Evolutionary conservation across 2,888 invertebrate genomes (phyloP).

Genomic region (Mesodorylaimus sp.): DNA sequence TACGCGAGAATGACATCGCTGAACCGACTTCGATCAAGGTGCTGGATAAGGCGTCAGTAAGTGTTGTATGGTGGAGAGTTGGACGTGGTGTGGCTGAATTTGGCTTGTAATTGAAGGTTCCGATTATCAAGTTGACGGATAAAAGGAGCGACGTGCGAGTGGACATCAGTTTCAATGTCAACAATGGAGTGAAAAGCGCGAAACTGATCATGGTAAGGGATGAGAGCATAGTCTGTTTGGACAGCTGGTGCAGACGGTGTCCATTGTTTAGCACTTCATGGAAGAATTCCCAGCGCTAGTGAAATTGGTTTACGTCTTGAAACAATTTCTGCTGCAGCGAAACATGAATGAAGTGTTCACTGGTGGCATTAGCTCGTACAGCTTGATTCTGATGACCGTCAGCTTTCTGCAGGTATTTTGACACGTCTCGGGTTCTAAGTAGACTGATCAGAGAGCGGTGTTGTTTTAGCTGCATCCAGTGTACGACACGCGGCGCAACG

Average conservation of each 20-base stretch:
- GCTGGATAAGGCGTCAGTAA: slow-evolving; percentile 79
- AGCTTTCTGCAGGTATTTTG: slow-evolving; percentile 61
- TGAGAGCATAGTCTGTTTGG: neutral
- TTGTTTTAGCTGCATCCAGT: neutral
- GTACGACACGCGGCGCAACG: neutral
- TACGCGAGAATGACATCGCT: slow-evolving; percentile 70
- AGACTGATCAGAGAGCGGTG: neutral
- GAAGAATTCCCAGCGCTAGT: slow-evolving; percentile 69
- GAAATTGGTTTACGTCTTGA: slow-evolving; percentile 84
- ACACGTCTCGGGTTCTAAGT: neutral
- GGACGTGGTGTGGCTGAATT: slow-evolving; percentile 2
- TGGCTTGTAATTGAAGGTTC: slow-evolving; percentile 42
- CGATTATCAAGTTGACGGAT: slow-evolving; percentile 91
- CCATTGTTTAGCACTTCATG: slow-evolving; percentile 42
- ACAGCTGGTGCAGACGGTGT: neutral
- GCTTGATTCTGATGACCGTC: slow-evolving; percentile 91
- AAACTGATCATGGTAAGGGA: slow-evolving; percentile 57
- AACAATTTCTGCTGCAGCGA: slow-evolving; percentile 90
- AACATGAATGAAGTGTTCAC: slow-evolving; percentile 99
- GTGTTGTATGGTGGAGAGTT: slow-evolving; percentile 18
- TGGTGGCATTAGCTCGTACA: slow-evolving; percentile 96
- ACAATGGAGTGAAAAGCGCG: slow-evolving; percentile 86
- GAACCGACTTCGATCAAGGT: slow-evolving; percentile 78
- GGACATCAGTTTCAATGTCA: slow-evolving; percentile 98
- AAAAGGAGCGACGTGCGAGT: slow-evolving; percentile 63